A percentile compares a stretch with the other conserved stretches of the same genome.
These are phyloP conservation scores for Drosophila asahinai DNA, from an alignment of 1,140 invertebrate genomes.

Conservation along the genomic window DNA sequence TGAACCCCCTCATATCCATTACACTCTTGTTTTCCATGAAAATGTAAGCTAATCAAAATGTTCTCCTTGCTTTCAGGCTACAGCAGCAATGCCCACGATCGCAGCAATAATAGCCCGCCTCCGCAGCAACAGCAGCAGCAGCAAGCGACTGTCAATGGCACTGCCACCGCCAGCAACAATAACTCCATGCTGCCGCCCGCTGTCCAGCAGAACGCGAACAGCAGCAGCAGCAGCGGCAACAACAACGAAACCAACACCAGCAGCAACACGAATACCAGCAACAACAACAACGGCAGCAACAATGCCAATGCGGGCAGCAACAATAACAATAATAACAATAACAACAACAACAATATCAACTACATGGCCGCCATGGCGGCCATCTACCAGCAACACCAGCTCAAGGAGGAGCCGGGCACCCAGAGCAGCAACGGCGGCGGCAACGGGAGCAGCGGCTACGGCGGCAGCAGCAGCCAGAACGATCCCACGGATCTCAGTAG, in stretches of 20 bases:
- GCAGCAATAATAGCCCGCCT: conserved; percentile 68
- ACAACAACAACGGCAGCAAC: conserved; percentile 49
- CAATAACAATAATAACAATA: conserved; percentile 69
- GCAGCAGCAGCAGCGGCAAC: conserved; percentile 38
- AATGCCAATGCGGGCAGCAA: conserved; percentile 61
- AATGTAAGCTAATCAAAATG: conserved; percentile 14
- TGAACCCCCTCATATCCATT: neutral
- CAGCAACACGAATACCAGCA: conserved; percentile 43
- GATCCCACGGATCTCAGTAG: conserved; percentile 82
- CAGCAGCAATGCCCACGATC: conserved; percentile 67
- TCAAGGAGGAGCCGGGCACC: conserved; percentile 83
- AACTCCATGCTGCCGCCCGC: conserved; percentile 70
- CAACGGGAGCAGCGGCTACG: conserved; percentile 47
- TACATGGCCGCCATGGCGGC: conserved; percentile 76
- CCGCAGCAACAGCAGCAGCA: conserved; percentile 63
- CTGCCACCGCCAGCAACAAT: conserved; percentile 42
- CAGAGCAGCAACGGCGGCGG: conserved; percentile 57
- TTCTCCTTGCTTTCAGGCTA: conserved; percentile 49
- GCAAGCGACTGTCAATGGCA: conserved; percentile 51
- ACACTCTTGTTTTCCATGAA: neutral
- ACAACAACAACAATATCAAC: conserved; percentile 76
- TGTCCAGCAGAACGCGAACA: conserved; percentile 38
- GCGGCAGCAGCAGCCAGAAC: conserved; percentile 61
- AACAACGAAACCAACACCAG: conserved; percentile 43
- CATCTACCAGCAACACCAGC: conserved; percentile 75